These are phyloP conservation scores for Micronisus gabar DNA, from an alignment of 2,113 vertebrate species.

Conservation along the genomic window DNA sequence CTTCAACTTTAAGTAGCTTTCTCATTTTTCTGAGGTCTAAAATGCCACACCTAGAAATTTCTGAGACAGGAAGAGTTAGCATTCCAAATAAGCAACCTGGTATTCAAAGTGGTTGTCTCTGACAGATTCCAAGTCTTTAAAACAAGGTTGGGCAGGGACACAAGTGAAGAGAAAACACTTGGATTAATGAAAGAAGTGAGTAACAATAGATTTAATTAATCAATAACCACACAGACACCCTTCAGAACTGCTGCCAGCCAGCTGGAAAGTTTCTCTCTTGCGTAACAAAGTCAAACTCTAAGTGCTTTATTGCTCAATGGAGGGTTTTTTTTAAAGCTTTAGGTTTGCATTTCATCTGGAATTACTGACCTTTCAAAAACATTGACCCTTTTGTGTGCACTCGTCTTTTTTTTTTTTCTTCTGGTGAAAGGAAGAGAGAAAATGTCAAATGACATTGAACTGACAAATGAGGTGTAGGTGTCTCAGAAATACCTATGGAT, in stretches of 20 bases:
- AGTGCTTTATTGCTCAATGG: slow-evolving; percentile 47
- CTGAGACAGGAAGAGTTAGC: background rate
- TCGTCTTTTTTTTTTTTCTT: background rate
- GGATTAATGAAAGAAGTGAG: slow-evolving; percentile 55
- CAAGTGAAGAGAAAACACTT: slow-evolving; percentile 19
- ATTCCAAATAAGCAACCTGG: slow-evolving; percentile 18
- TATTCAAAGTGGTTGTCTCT: background rate
- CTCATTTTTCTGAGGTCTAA: background rate
- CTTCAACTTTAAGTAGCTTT: background rate
- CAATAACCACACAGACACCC: slow-evolving; percentile 38
- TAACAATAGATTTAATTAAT: slow-evolving; percentile 64
- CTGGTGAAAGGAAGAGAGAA: slow-evolving; percentile 20
- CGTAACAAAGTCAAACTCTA: slow-evolving; percentile 49
- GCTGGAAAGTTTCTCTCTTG: slow-evolving; percentile 61
- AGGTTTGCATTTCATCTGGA: slow-evolving; percentile 44
- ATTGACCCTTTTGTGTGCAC: slow-evolving; percentile 16
- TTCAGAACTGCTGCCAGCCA: slow-evolving; percentile 50
- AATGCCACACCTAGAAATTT: slow-evolving; percentile 8
- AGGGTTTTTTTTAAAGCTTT: background rate
- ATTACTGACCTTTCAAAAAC: slow-evolving; percentile 49
- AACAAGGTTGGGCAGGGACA: slow-evolving; percentile 33
- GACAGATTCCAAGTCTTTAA: background rate
- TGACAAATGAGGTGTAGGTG: background rate
- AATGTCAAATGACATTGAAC: slow-evolving; percentile 17
- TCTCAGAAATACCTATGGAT: background rate